These are phyloP conservation scores for Platycheirus rosarum DNA, from an alignment of 2,888 invertebrate genomes.

Conservation along the genomic window DNA sequence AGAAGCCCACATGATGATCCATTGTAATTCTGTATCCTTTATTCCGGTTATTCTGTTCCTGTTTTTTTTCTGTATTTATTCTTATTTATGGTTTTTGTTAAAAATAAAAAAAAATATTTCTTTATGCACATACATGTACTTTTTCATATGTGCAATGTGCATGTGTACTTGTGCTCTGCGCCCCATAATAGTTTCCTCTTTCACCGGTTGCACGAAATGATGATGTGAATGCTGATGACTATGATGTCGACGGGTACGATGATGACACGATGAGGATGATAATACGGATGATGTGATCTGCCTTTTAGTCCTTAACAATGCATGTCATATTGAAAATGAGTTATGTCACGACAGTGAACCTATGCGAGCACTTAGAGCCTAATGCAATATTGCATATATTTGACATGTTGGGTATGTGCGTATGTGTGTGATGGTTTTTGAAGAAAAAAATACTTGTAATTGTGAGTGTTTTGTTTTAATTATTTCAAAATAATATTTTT, in stretches of 20 bases:
- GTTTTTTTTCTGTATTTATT: constrained; percentile 27
- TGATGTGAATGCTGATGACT: constrained; percentile 63
- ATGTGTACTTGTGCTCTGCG: constrained; percentile 11
- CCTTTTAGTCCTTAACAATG: constrained; percentile 70
- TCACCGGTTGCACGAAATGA: constrained; percentile 69
- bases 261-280: constrained; percentile 46
- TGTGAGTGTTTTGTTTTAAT: background rate
- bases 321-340: constrained; percentile 73
- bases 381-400: constrained; percentile 61
- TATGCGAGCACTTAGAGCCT: constrained; percentile 71
- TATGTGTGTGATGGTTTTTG: constrained; percentile 21
- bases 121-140: constrained; percentile 5
- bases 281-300: constrained; percentile 66
- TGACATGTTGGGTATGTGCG: constrained; percentile 26
- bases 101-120: constrained; percentile 17
- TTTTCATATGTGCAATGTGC: constrained; percentile 31
- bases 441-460: no score
- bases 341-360: constrained; percentile 72
- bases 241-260: constrained; percentile 18
- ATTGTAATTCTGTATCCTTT: constrained; percentile 73
- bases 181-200: constrained; percentile 54
- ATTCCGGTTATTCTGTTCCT: constrained; percentile 64
- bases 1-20: constrained; percentile 70
- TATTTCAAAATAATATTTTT: background rate
- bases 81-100: constrained; percentile 25